A percentile compares a stretch with the other conserved stretches of the same genome.
phyloP scores from a whole-genome alignment of 2,888 invertebrate species.

The Sarcophaga variegata region DNA sequence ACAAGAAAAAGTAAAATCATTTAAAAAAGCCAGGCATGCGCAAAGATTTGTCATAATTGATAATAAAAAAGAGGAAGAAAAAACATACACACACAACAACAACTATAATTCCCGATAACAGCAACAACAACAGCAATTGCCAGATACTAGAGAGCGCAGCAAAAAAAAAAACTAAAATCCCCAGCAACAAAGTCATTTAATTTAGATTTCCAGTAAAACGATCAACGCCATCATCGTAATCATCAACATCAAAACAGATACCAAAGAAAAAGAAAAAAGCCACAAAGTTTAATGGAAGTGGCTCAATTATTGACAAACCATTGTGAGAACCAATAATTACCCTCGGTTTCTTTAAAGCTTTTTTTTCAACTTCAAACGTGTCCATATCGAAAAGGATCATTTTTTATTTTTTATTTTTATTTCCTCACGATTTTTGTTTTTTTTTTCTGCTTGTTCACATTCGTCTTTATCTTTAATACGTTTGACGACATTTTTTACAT shows the following conservation, averaged over 20 bases:
- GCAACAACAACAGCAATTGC: slow-evolving; percentile 16
- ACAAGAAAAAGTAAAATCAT: slow-evolving; percentile 42
- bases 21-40: slow-evolving; percentile 77
- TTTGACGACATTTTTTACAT: slow-evolving; percentile 79
- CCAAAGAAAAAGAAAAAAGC: background rate
- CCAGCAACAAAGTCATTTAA: slow-evolving; percentile 29
- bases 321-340: slow-evolving; percentile 70
- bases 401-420: slow-evolving; percentile 3
- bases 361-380: slow-evolving; percentile 41
- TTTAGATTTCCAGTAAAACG: slow-evolving; percentile 38
- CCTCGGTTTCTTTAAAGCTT: background rate
- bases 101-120: slow-evolving; percentile 17
- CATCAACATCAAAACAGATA: background rate
- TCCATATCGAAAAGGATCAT: slow-evolving; percentile 57
- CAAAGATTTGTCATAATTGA: slow-evolving; percentile 82
- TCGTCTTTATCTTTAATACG: slow-evolving; percentile 59
- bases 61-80: slow-evolving; percentile 72
- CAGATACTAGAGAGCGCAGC: background rate
- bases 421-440: background rate
- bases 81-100: background rate
- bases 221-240: background rate
- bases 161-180: slow-evolving; percentile 5
- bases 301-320: slow-evolving; percentile 70
- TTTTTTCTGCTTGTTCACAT: slow-evolving; percentile 3
- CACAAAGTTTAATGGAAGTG: slow-evolving; percentile 55